phyloP scores from a whole-genome alignment of 2,888 invertebrate genomes.

The Volucella zonaria region DNA sequence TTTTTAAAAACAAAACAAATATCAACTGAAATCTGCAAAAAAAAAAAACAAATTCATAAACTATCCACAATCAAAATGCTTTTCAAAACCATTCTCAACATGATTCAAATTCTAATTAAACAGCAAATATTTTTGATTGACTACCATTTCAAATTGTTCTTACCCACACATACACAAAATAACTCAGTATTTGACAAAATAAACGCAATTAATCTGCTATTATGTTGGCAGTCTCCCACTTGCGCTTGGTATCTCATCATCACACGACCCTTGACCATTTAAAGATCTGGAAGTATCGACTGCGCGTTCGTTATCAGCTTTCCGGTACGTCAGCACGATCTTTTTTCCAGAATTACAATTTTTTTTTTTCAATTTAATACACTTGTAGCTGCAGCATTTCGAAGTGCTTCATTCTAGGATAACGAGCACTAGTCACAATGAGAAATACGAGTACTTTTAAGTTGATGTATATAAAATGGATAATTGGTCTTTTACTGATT shows the following conservation, averaged over 20 bases:
- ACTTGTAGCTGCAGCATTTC: slow-evolving; percentile 4
- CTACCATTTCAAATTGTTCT: background rate
- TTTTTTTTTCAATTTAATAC: background rate
- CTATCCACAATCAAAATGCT: too few relatives aligned
- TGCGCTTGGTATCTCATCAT: slow-evolving; percentile 46
- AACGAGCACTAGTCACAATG: background rate
- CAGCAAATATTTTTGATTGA: background rate
- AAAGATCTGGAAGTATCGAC: slow-evolving; percentile 43
- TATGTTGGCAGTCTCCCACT: slow-evolving; percentile 28
- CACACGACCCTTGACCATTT: slow-evolving; percentile 66
- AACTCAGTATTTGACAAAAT: slow-evolving; percentile 17
- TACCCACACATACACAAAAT: slow-evolving; percentile 19
- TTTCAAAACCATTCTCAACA: too few relatives aligned
- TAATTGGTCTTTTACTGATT: slow-evolving; percentile 23
- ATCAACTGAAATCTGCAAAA: too few relatives aligned
- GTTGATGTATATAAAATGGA: slow-evolving; percentile 16
- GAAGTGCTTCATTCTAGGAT: background rate
- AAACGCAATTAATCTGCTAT: slow-evolving; percentile 28
- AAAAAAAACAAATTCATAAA: too few relatives aligned
- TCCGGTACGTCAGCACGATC: slow-evolving; percentile 20
- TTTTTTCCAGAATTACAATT: slow-evolving; percentile 13
- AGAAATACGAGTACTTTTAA: background rate
- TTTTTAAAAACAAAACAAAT: too few relatives aligned
- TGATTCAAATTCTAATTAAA: too few relatives aligned
- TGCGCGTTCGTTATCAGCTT: slow-evolving; percentile 64